A percentile compares a stretch with the other conserved stretches of the same genome.
These are phyloP conservation scores for Strix uralensis DNA, from an alignment of 2,113 vertebrate genomes.

Conservation along the genomic window DNA sequence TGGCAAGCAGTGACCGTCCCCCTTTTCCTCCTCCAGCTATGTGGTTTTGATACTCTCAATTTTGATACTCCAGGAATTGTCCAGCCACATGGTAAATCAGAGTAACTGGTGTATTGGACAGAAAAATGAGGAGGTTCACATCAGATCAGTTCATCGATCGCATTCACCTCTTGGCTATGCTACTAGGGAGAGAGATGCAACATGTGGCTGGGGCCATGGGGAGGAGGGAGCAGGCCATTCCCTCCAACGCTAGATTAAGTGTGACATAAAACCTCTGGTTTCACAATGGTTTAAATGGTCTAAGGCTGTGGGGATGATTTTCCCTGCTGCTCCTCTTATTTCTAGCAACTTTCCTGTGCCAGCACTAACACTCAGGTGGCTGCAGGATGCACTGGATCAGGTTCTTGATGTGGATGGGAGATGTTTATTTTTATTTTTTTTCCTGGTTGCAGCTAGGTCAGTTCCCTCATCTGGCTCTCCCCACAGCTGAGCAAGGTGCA, in stretches of 20 bases:
- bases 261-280: background rate
- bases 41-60: background rate
- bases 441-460: background rate
- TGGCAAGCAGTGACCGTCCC: background rate
- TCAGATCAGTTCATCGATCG: background rate
- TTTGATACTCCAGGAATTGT: background rate
- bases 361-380: background rate
- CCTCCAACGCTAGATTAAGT: background rate
- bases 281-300: background rate
- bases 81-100: background rate
- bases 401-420: background rate
- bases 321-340: background rate
- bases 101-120: background rate
- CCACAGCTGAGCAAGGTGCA: background rate
- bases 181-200: background rate
- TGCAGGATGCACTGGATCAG: background rate
- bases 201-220: background rate
- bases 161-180: background rate
- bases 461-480: background rate
- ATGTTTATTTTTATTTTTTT: background rate
- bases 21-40: background rate
- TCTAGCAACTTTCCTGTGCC: background rate
- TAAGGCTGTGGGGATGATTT: background rate
- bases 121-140: background rate
- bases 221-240: background rate